Percentiles rank a stretch among this genome's conserved stretches.
Conservation (phyloP, 2,797 vertebrate genomes). For the Phalanger gymnotis region DNA sequence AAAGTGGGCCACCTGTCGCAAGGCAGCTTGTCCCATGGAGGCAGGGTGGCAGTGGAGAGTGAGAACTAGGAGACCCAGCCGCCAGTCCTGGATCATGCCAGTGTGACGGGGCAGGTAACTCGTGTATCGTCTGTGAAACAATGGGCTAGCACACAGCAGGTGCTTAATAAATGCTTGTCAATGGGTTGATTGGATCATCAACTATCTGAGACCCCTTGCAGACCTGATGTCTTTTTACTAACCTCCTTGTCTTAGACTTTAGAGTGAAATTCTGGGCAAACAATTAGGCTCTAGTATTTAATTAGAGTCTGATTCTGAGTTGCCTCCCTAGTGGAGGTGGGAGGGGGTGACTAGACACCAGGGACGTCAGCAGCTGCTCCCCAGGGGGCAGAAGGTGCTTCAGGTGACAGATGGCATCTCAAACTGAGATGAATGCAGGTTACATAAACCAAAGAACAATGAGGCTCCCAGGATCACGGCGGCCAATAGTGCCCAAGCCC, state of each 20-base stretch:
- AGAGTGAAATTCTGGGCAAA: background rate
- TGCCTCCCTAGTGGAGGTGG: no score
- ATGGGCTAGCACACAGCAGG: background rate
- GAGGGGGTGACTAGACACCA: background rate
- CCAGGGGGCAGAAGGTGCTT: background rate
- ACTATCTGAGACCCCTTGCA: background rate
- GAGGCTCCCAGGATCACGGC: background rate
- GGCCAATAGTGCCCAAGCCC: background rate
- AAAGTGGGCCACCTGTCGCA: background rate
- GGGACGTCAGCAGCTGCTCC: background rate
- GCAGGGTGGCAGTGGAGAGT: background rate
- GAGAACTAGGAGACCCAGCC: background rate
- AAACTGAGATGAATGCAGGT: no score
- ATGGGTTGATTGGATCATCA: background rate
- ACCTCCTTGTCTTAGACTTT: background rate
- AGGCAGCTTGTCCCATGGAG: background rate
- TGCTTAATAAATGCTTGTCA: background rate
- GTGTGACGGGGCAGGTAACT: background rate
- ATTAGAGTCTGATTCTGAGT: background rate
- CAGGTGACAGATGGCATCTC: background rate
- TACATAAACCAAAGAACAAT: no score
- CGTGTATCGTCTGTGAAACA: background rate
- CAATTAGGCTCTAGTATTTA: background rate
- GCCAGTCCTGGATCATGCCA: background rate
- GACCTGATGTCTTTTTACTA: background rate